A percentile compares a stretch with the other conserved stretches of the same genome.
phyloP scores from a whole-genome alignment of 2,113 vertebrate species.

The Condylura cristata region DNA sequence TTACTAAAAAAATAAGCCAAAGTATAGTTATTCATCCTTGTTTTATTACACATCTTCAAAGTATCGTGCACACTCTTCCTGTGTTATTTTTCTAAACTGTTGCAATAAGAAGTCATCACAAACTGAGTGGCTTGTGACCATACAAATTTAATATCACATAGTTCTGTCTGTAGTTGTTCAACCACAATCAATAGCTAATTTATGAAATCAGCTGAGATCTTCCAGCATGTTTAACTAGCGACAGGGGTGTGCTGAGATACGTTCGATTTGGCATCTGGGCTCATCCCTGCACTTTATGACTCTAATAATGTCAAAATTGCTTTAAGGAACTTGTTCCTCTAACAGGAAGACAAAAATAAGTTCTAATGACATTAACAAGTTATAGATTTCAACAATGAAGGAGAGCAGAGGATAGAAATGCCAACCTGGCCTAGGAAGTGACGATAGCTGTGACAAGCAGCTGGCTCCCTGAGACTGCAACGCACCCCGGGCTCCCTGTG shows the following conservation, averaged over 20 bases:
- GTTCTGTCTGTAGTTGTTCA: background rate
- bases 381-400: background rate
- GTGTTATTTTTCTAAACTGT: background rate
- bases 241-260: background rate
- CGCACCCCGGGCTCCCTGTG: background rate
- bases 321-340: background rate
- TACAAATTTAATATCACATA: background rate
- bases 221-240: background rate
- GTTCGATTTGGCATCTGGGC: background rate
- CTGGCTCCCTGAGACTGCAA: background rate
- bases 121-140: background rate
- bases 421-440: background rate
- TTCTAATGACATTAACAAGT: background rate
- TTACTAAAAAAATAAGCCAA: constrained; percentile 17
- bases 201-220: background rate
- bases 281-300: background rate
- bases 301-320: constrained; percentile 32
- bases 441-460: background rate
- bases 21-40: background rate
- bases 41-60: background rate
- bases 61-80: background rate
- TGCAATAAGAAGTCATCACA: background rate
- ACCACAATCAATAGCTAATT: background rate
- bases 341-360: background rate
- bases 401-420: background rate